Percentiles rank a stretch among this genome's conserved stretches.
These are phyloP conservation scores for Chelon auratus DNA, from an alignment of 2,797 vertebrate genomes.

Conservation along the genomic window DNA sequence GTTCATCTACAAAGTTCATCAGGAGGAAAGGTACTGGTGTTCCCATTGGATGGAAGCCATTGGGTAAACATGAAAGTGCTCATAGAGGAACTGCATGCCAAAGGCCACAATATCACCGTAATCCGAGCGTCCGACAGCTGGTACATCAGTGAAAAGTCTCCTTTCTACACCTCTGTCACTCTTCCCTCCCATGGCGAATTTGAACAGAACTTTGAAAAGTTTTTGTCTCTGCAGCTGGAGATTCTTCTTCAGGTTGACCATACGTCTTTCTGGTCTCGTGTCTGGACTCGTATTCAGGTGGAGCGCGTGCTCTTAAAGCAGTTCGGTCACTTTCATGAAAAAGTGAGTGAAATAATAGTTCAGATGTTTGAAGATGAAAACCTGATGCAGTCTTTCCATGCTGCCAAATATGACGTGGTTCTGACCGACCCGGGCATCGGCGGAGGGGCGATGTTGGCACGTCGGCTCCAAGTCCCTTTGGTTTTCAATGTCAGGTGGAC, in stretches of 20 bases:
- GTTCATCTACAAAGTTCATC: slow-evolving; percentile 31
- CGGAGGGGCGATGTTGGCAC: slow-evolving; percentile 71
- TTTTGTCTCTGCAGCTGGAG: slow-evolving; percentile 47
- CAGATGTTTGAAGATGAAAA: slow-evolving; percentile 72
- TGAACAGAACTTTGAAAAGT: slow-evolving; percentile 58
- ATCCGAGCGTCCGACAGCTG: slow-evolving; percentile 69
- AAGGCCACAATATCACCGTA: slow-evolving; percentile 73
- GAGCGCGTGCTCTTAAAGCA: neutral
- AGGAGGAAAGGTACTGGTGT: slow-evolving; percentile 72
- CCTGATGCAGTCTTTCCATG: slow-evolving; percentile 58
- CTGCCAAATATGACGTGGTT: slow-evolving; percentile 73
- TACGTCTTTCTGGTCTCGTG: slow-evolving; percentile 36
- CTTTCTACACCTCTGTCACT: slow-evolving; percentile 66
- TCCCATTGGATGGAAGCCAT: slow-evolving; percentile 78
- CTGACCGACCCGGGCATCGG: slow-evolving; percentile 76
- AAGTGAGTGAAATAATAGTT: slow-evolving; percentile 37
- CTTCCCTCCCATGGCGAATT: slow-evolving; percentile 53
- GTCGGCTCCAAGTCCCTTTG: slow-evolving; percentile 71
- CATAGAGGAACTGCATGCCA: slow-evolving; percentile 69
- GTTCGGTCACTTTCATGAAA: slow-evolving; percentile 56
- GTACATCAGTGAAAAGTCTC: slow-evolving; percentile 75
- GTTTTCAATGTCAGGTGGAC: slow-evolving; percentile 76
- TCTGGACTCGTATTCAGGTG: slow-evolving; percentile 50
- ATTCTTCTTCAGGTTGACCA: slow-evolving; percentile 29
- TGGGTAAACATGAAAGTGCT: slow-evolving; percentile 81